Evolutionary conservation across 2,888 invertebrate species (phyloP).

Genomic region (Drosophila ochracea): DNA sequence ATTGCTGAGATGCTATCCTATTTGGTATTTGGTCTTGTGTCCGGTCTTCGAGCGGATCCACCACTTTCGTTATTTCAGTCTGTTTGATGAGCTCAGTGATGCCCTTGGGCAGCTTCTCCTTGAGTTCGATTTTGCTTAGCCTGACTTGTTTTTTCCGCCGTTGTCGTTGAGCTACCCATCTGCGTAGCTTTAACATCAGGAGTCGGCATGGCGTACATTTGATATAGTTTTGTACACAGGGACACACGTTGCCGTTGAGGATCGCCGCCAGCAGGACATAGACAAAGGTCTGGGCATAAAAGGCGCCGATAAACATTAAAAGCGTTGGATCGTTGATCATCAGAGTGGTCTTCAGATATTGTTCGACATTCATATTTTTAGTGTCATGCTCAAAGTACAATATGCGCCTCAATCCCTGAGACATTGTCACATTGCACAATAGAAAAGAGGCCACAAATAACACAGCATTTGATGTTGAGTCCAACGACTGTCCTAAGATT

Average conservation of each 20-base stretch:
- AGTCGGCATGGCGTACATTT: slow-evolving; percentile 10
- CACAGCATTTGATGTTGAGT: background rate
- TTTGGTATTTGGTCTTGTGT: background rate
- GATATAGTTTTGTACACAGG: background rate
- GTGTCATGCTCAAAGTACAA: slow-evolving; percentile 26
- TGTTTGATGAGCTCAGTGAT: background rate
- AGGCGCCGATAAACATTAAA: slow-evolving; percentile 25
- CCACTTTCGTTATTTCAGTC: background rate
- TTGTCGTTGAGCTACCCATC: background rate
- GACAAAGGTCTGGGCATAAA: slow-evolving; percentile 36
- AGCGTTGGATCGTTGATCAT: slow-evolving; percentile 26
- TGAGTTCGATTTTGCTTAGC: background rate
- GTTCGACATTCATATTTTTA: background rate
- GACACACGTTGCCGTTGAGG: slow-evolving; percentile 24
- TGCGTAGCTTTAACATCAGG: background rate
- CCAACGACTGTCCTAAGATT: slow-evolving; percentile 17
- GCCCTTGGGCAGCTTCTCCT: background rate
- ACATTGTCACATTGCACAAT: slow-evolving; percentile 58
- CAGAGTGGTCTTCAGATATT: slow-evolving; percentile 25
- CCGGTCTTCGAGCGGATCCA: background rate
- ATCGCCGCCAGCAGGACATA: slow-evolving; percentile 35
- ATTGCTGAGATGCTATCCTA: no score
- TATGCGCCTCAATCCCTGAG: slow-evolving; percentile 42
- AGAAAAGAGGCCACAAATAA: slow-evolving; percentile 3
- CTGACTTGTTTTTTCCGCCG: background rate